Conservation (phyloP, 2,797 vertebrate genomes). For the Peromyscus melanophrys region DNA sequence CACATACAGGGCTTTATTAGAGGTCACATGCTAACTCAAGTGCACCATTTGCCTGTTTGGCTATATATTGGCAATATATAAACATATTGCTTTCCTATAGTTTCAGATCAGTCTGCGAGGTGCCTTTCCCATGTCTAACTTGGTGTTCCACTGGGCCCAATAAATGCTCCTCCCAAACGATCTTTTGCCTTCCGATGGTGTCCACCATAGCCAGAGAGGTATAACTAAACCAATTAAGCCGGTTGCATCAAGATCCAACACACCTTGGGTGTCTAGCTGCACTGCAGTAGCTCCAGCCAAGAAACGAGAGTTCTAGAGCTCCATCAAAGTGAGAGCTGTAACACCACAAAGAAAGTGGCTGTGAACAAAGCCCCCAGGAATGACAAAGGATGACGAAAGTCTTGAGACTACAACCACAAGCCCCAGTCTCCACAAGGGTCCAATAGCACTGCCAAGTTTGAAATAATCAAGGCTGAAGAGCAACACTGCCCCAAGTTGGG, state of each 20-base stretch:
- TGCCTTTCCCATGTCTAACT: neutral
- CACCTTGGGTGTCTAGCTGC: too few relatives aligned
- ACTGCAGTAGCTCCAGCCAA: neutral
- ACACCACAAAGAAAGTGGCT: neutral
- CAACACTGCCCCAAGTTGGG: neutral
- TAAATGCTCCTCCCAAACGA: neutral
- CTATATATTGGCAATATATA: too few relatives aligned
- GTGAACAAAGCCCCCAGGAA: neutral
- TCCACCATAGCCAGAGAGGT: neutral
- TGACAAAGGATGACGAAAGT: neutral
- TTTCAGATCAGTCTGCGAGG: neutral
- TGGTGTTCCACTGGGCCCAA: neutral
- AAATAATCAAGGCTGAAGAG: neutral
- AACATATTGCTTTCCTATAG: neutral
- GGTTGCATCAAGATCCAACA: neutral
- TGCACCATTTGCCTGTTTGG: neutral
- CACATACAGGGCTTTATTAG: neutral
- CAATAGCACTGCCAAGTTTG: too few relatives aligned
- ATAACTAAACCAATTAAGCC: neutral
- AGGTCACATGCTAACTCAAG: neutral
- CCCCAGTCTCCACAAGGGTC: too few relatives aligned
- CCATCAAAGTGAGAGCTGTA: neutral
- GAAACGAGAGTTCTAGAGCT: neutral
- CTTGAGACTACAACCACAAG: neutral
- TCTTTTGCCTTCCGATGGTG: neutral